phyloP scores from a whole-genome alignment of 2,888 invertebrate genomes.

The Agapetus fuscipes region DNA sequence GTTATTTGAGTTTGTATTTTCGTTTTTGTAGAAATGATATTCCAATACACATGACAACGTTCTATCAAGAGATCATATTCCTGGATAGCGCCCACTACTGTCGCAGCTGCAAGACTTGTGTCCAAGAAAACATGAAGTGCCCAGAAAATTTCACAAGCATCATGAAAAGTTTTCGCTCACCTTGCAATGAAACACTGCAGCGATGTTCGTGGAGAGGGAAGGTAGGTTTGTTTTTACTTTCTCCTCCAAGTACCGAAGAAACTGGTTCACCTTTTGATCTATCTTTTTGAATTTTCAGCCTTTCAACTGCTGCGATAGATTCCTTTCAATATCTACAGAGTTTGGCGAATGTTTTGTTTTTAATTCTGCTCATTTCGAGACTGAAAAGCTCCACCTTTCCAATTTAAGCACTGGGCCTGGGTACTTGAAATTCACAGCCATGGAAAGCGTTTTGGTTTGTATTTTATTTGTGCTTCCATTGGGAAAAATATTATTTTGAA shows the following conservation, averaged over 20 bases:
- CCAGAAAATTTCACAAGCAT: slow-evolving; percentile 14
- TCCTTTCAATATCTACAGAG: slow-evolving; percentile 31
- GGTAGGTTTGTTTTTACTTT: slow-evolving; percentile 27
- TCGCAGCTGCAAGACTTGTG: slow-evolving; percentile 29
- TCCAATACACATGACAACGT: slow-evolving; percentile 24
- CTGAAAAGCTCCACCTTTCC: slow-evolving; percentile 29
- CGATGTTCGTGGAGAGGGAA: slow-evolving; percentile 35
- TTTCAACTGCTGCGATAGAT: slow-evolving; percentile 21
- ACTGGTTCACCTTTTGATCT: no score
- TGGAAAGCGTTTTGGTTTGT: slow-evolving; percentile 40
- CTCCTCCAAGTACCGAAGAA: no score
- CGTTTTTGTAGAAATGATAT: slow-evolving; percentile 27
- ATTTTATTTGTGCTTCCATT: no score
- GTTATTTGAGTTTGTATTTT: no score
- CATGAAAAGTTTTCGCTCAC: slow-evolving; percentile 26
- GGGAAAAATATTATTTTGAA: no score
- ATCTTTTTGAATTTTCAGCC: slow-evolving; percentile 6
- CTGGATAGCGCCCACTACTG: slow-evolving; percentile 32
- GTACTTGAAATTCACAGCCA: slow-evolving; percentile 35
- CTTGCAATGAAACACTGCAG: slow-evolving; percentile 31
- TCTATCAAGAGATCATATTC: slow-evolving; percentile 32
- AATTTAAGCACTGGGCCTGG: slow-evolving; percentile 42
- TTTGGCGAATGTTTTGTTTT: slow-evolving; percentile 37
- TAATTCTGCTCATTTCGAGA: slow-evolving; percentile 29
- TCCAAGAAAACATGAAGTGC: slow-evolving; percentile 27